Conservation (phyloP, 2,797 vertebrate genomes). For the Threskiornis aethiopicus region DNA sequence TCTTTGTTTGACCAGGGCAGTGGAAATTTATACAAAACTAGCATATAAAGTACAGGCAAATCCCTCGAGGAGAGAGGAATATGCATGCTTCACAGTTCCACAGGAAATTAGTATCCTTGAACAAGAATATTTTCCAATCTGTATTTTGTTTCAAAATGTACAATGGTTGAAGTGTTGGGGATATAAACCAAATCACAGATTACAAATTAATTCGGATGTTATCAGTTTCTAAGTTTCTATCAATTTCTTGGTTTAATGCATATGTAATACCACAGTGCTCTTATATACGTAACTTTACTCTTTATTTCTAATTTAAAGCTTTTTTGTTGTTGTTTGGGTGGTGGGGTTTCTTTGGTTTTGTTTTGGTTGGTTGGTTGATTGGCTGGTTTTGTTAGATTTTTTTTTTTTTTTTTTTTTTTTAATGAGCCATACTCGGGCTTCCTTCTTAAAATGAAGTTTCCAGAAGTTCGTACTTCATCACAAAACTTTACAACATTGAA, state of each 20-base stretch:
- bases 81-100: neutral
- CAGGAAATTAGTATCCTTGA: neutral
- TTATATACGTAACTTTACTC: neutral
- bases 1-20: neutral
- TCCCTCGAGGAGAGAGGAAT: neutral
- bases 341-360: rapidly evolving
- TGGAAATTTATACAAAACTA: neutral
- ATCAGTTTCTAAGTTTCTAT: neutral
- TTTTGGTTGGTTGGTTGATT: neutral
- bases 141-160: neutral
- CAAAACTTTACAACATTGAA: neutral
- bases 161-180: neutral
- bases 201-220: neutral
- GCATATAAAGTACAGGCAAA: neutral
- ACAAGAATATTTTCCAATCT: neutral
- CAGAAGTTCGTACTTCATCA: neutral
- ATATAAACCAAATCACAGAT: neutral
- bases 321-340: neutral
- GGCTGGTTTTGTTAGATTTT: neutral
- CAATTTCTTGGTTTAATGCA: neutral
- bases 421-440: neutral
- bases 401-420: neutral
- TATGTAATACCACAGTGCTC: neutral
- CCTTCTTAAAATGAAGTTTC: neutral
- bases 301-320: neutral